Percentiles rank a stretch among this genome's conserved stretches.
Evolutionary conservation across 2,888 invertebrate species (phyloP).

Genomic region (Cerceris rybyensis): DNA sequence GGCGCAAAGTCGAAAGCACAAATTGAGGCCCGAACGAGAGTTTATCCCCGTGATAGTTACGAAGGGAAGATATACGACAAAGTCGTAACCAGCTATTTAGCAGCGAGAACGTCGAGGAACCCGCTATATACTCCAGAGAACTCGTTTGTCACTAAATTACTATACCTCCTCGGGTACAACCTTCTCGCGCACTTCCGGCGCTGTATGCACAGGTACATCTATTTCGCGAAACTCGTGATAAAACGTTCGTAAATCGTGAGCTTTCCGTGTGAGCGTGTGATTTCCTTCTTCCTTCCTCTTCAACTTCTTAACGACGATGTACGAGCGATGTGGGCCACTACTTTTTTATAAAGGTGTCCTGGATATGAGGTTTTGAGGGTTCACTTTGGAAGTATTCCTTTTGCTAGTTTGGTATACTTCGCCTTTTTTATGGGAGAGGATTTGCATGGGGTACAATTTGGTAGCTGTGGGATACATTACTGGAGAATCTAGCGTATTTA

Average conservation of each 20-base stretch:
- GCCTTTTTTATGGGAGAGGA: background rate
- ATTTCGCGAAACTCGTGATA: conserved; percentile 34
- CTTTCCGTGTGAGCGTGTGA: conserved; percentile 25
- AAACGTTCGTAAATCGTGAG: conserved; percentile 50
- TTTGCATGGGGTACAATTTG: no score
- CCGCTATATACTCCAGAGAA: conserved; percentile 26
- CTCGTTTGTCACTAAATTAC: conserved; percentile 60
- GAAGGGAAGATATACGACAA: conserved; percentile 29
- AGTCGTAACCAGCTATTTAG: conserved; percentile 52
- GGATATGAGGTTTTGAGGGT: background rate
- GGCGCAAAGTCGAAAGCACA: conserved; percentile 3
- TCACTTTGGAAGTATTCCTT: background rate
- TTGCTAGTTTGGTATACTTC: background rate
- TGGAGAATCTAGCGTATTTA: no score
- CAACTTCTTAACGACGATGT: background rate
- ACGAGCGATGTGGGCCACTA: background rate
- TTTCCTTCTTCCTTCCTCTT: conserved; percentile 36
- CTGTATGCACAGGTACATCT: background rate
- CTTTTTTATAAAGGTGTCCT: conserved; percentile 8
- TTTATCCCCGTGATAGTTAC: conserved; percentile 15
- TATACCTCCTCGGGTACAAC: conserved; percentile 14
- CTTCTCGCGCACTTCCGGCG: background rate
- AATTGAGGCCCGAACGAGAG: conserved; percentile 20
- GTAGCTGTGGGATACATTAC: no score
- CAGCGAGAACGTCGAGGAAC: conserved; percentile 22